phyloP scores from a whole-genome alignment of 1,140 invertebrate genomes.

The Drosophila bocqueti region DNA sequence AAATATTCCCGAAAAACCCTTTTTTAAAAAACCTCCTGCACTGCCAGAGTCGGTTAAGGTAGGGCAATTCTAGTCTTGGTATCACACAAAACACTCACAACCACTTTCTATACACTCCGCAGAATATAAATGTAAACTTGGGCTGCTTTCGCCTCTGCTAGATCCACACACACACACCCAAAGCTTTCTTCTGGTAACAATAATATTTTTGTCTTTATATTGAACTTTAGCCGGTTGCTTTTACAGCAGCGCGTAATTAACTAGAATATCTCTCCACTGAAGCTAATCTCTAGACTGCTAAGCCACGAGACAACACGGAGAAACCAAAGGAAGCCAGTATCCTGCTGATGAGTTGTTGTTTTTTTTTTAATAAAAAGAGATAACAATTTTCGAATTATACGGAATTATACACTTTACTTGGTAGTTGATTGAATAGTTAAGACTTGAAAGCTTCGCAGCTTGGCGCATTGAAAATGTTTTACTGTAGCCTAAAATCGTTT shows the following conservation, averaged over 20 bases:
- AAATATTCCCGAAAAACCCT: not conserved
- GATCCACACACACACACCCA: conserved; percentile 64
- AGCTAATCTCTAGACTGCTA: conserved; percentile 77
- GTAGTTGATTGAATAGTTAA: conserved; percentile 71
- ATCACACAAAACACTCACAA: conserved; percentile 18
- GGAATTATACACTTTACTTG: conserved; percentile 74
- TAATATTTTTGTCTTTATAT: conserved; percentile 79
- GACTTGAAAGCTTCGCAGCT: conserved; percentile 74
- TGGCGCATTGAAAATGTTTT: conserved; percentile 76
- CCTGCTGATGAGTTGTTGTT: conserved; percentile 62
- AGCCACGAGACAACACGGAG: conserved; percentile 47
- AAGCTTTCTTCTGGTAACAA: conserved; percentile 84
- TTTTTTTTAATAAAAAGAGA: conserved; percentile 44
- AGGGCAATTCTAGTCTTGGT: conserved; percentile 32
- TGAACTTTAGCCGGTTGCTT: conserved; percentile 67
- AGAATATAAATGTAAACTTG: conserved; percentile 10
- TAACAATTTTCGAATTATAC: conserved; percentile 64
- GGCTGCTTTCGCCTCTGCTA: conserved; percentile 67
- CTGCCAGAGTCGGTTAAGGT: conserved; percentile 33
- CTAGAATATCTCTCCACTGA: conserved; percentile 61
- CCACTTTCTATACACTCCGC: conserved; percentile 1
- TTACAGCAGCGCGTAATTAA: conserved; percentile 68
- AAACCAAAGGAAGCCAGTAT: conserved; percentile 34
- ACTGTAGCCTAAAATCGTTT: conserved; percentile 77
- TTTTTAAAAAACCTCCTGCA: not conserved